Conservation (phyloP, 2,888 invertebrate species). For the Pycnomerus fuliginosus region DNA sequence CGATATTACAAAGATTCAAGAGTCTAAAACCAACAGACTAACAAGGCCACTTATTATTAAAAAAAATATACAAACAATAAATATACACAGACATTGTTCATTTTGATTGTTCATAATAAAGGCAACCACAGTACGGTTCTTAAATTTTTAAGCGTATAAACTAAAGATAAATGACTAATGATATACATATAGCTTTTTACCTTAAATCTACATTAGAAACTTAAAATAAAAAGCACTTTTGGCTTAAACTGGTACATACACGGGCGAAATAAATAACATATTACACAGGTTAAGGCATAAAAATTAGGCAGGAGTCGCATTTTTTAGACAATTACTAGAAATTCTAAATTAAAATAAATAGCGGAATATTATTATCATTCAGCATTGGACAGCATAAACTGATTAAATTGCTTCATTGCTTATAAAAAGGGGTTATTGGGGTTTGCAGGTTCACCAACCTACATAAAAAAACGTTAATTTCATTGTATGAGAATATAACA, state of each 20-base stretch:
- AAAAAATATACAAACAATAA: conserved; percentile 22
- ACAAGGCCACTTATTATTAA: conserved; percentile 31
- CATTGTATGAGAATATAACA: conserved; percentile 1
- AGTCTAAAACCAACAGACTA: conserved; percentile 23
- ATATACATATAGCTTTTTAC: neutral
- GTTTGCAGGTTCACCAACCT: conserved; percentile 51
- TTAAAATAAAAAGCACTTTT: neutral
- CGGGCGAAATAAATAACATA: neutral
- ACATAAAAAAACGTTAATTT: conserved; percentile 31
- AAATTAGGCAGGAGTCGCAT: too few species aligned
- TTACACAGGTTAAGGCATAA: too few species aligned
- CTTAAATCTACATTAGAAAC: neutral
- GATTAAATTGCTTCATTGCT: too few species aligned
- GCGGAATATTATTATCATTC: too few species aligned
- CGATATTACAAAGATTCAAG: conserved; percentile 27
- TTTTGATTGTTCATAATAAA: conserved; percentile 16
- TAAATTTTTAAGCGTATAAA: conserved; percentile 22
- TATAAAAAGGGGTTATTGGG: conserved; percentile 64
- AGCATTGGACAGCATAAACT: too few species aligned
- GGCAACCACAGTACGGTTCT: conserved; percentile 28
- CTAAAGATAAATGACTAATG: conserved; percentile 17
- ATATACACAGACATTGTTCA: conserved; percentile 28
- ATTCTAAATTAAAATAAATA: too few species aligned
- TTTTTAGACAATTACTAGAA: too few species aligned
- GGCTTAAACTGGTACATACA: neutral